These are phyloP conservation scores for Smittia sp. DNA, from an alignment of 2,888 invertebrate genomes.

Conservation along the genomic window DNA sequence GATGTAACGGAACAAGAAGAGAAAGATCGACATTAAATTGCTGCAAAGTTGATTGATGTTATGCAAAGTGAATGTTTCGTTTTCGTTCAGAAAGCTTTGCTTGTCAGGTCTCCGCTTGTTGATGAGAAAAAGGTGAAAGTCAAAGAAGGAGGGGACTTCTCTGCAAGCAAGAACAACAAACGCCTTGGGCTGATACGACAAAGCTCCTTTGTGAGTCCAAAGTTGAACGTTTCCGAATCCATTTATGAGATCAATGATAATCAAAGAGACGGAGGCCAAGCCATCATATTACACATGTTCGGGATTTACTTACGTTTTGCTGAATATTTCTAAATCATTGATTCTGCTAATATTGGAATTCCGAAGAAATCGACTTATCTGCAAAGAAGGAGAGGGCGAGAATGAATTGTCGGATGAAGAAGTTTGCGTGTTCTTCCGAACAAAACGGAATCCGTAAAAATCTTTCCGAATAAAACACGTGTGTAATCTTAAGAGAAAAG, in stretches of 20 bases:
- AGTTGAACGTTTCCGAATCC: not conserved
- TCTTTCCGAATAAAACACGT: constrained; percentile 32
- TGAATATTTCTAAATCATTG: constrained; percentile 62
- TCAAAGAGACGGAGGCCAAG: not conserved
- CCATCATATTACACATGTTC: constrained; percentile 21
- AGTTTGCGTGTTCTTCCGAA: not conserved
- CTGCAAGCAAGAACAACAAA: not conserved
- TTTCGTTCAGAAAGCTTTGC: not conserved
- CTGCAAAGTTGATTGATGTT: constrained; percentile 8
- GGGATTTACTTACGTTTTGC: constrained; percentile 61
- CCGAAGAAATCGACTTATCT: constrained; percentile 65
- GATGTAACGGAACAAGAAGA: constrained; percentile 11
- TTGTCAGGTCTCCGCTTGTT: not conserved
- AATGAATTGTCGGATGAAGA: constrained; percentile 1
- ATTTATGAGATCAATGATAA: constrained; percentile 1
- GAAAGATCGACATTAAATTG: not conserved
- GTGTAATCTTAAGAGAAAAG: constrained; percentile 15
- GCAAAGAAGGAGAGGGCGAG: constrained; percentile 48
- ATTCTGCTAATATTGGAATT: constrained; percentile 67
- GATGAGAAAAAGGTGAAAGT: not conserved
- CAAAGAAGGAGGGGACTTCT: not conserved
- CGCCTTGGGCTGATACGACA: not conserved
- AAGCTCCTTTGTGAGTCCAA: not conserved
- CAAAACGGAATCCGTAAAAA: not conserved
- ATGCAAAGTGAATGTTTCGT: not conserved